Conservation (phyloP, 2,797 vertebrate species). For the Prunella strophiata region DNA sequence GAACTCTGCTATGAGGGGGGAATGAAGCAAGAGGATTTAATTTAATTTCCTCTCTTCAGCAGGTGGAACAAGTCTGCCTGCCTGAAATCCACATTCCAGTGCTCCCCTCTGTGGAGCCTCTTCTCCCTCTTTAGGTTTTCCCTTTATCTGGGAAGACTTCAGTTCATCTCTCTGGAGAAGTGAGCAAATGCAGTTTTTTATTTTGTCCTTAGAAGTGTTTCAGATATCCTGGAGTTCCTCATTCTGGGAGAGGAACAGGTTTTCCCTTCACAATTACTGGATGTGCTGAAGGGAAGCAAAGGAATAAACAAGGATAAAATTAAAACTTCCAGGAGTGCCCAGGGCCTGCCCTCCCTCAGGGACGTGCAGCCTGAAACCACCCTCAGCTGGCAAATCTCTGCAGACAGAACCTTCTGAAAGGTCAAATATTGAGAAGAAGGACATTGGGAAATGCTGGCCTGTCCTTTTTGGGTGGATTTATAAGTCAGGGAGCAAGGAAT, state of each 20-base stretch:
- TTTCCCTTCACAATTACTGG: not conserved
- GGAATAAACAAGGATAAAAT: not conserved
- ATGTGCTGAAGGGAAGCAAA: not conserved
- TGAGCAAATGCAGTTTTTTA: not conserved
- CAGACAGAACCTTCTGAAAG: not conserved
- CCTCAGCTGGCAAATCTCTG: not conserved
- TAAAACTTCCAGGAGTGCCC: not conserved
- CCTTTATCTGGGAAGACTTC: not conserved
- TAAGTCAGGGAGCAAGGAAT: not conserved
- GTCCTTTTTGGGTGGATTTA: not conserved
- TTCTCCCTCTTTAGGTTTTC: not conserved
- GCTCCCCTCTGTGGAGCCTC: not conserved
- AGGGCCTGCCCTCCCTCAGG: not conserved
- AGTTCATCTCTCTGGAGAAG: not conserved
- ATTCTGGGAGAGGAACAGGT: not conserved
- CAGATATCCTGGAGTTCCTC: not conserved
- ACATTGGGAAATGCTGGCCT: fast-evolving
- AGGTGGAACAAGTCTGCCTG: constrained; percentile 24
- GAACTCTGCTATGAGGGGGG: not conserved
- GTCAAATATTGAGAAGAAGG: not conserved
- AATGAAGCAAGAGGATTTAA: not conserved
- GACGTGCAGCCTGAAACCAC: not conserved
- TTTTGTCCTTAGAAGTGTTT: not conserved
- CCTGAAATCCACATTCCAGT: not conserved
- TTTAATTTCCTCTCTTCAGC: constrained; percentile 42